phyloP scores from a whole-genome alignment of 2,797 vertebrate species.

The Aldrovandia affinis region DNA sequence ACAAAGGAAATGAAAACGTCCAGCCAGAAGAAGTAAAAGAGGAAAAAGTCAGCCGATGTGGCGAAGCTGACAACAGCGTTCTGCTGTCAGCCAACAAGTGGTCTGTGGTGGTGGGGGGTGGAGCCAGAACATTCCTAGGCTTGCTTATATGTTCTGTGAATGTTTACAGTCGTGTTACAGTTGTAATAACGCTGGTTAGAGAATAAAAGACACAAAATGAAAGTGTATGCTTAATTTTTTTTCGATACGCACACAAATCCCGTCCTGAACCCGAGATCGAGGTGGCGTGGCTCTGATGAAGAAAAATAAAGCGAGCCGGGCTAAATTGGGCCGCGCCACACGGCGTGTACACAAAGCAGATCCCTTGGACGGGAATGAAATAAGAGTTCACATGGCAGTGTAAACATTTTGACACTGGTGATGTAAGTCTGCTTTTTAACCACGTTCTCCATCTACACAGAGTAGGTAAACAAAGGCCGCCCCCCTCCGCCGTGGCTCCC shows the following conservation, averaged over 20 bases:
- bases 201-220: constrained; percentile 54
- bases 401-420: constrained; percentile 70
- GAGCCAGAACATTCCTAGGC: constrained; percentile 44
- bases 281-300: constrained; percentile 9
- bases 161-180: constrained; percentile 77
- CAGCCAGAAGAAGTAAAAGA: constrained; percentile 8
- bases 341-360: constrained; percentile 20
- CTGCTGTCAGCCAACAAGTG: constrained; percentile 48
- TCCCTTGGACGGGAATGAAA: constrained; percentile 66
- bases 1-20: constrained; percentile 91
- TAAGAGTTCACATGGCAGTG: constrained; percentile 58
- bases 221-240: constrained; percentile 45
- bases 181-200: constrained; percentile 76
- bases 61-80: constrained; percentile 82
- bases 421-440: constrained; percentile 36
- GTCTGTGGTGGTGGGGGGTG: constrained; percentile 20
- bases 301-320: constrained; percentile 29
- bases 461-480: constrained; percentile 17
- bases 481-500: background rate
- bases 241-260: constrained; percentile 53
- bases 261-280: constrained; percentile 31
- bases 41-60: constrained; percentile 78
- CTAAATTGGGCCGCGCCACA: constrained; percentile 26
- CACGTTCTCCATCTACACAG: constrained; percentile 10
- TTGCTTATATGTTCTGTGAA: constrained; percentile 74